Base-by-base conservation (phyloP, 2,113 vertebrate species). In the Galbula dea region DNA sequence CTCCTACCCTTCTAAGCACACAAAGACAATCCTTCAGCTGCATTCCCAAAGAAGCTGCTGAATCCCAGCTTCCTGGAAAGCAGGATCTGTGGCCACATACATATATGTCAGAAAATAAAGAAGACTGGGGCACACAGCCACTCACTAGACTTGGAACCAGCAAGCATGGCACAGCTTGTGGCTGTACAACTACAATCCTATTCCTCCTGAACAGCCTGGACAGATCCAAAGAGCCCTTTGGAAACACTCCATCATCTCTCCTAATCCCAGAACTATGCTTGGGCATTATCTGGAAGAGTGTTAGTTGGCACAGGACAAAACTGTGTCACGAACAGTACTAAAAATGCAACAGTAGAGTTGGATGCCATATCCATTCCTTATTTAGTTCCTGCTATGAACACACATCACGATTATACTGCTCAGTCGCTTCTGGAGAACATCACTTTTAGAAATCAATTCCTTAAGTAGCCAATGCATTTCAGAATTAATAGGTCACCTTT, bases 221-320 rank as follows among this genome's bases (percentile, higher is more conserved):
- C 82, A 93, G 71, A 85, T 76, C 45, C 46, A 88, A 85, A 77
- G 4, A 83, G 87, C 23, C 46, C 88, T 89, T 59, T 96, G 93
- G 93, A 94, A 89, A 74, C 0, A 2, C 59, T 83, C 83, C 93
- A 93, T 46, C 0, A 0, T 74, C 72, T 85, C 75, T 89, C 24
- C 83, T 86, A 93, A 96, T 37, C 85, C 72, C 72, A 83, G 68
- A 94, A 83, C 72, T 93, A 90, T 88, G 90, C 88, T 77, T 63
- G 69, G 92, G 79, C 83, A 90, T 71, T 83, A 83, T 93, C 75
- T 94, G 51, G 27, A 63, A 91, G 54, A 74, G 26, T n/a, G 32
- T 91, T 83, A 91, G 67, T 21, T 96, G 95, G 90, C 92, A 91
- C 15, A 86, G 55, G 54, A 83, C 68, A 88, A 90, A 96, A 94